These are phyloP conservation scores for Zaprionus africanus DNA, from an alignment of 1,140 invertebrate genomes.

Conservation along the genomic window DNA sequence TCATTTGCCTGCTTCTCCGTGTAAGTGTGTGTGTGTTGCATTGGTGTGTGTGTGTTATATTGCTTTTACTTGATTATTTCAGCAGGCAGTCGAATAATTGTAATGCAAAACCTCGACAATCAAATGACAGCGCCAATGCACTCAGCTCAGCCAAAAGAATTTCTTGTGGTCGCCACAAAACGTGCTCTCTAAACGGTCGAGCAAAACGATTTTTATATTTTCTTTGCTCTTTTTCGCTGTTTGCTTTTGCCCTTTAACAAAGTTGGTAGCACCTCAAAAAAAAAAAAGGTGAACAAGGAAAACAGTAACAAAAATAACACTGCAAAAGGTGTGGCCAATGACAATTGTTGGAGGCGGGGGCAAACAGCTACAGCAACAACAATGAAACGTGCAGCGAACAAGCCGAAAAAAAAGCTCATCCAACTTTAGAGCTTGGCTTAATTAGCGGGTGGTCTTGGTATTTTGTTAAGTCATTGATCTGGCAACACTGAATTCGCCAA, in stretches of 20 bases:
- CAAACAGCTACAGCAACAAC: conserved; percentile 13
- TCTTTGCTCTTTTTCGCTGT: conserved; percentile 1
- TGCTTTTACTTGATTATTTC: conserved; percentile 62
- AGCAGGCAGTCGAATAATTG: conserved; percentile 57
- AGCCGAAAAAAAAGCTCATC: conserved; percentile 36
- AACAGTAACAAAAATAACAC: conserved; percentile 26
- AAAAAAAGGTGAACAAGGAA: conserved; percentile 23
- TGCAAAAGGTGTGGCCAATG: conserved; percentile 53
- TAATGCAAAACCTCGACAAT: conserved; percentile 80
- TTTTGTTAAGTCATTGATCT: background rate
- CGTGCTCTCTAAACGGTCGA: conserved; percentile 66
- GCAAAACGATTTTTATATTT: conserved; percentile 20
- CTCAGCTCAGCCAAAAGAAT: conserved; percentile 64
- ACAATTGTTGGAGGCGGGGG: conserved; percentile 29
- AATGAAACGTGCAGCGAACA: conserved; percentile 31
- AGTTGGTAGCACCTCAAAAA: conserved; percentile 36
- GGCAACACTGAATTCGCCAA: no score
- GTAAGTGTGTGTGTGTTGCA: background rate
- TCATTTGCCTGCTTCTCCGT: conserved; percentile 34
- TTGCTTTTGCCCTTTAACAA: conserved; percentile 49
- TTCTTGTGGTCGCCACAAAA: conserved; percentile 71
- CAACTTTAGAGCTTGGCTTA: conserved; percentile 21
- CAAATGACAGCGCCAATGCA: conserved; percentile 74
- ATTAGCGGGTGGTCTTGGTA: conserved; percentile 1
- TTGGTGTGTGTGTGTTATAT: conserved; percentile 25